Evolutionary conservation across 2,797 vertebrate genomes (phyloP).

Genomic region (Sebastes reedi): DNA sequence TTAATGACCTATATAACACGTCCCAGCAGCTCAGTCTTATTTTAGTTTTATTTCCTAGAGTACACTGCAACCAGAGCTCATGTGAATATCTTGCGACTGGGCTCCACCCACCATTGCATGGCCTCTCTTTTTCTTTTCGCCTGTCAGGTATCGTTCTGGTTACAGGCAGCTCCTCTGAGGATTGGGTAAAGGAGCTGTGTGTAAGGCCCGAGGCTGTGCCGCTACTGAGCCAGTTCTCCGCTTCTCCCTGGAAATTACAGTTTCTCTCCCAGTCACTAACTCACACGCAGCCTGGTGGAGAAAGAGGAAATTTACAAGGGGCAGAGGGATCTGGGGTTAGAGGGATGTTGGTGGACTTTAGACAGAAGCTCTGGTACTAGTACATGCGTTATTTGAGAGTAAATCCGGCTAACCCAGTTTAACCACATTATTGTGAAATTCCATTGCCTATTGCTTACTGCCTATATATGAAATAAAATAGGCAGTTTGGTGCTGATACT

Average conservation of each 20-base stretch:
- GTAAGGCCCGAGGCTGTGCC: slow-evolving; percentile 66
- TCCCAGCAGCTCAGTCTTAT: slow-evolving; percentile 12
- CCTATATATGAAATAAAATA: not conserved
- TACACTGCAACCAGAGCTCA: not conserved
- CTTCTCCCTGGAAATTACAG: slow-evolving; percentile 64
- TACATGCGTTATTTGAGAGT: not conserved
- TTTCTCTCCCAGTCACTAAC: slow-evolving; percentile 42
- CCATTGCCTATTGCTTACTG: not conserved
- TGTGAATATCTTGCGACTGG: slow-evolving; percentile 25
- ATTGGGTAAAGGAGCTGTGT: slow-evolving; percentile 52
- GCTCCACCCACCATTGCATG: slow-evolving; percentile 27
- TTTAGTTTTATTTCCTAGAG: slow-evolving; percentile 35
- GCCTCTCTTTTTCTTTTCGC: slow-evolving; percentile 13
- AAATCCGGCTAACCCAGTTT: not conserved
- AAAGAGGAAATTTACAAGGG: slow-evolving; percentile 40
- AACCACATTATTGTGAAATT: not conserved
- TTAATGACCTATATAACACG: slow-evolving; percentile 47
- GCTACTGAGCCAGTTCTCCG: slow-evolving; percentile 36
- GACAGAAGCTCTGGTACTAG: slow-evolving; percentile 8
- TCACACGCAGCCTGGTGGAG: slow-evolving; percentile 37
- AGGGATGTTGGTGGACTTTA: slow-evolving; percentile 19
- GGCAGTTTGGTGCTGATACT: not conserved
- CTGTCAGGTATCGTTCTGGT: slow-evolving; percentile 64
- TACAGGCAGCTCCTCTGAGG: slow-evolving; percentile 59
- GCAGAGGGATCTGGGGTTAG: slow-evolving; percentile 27